Percentiles rank a stretch among this genome's conserved stretches.
These are phyloP conservation scores for Formicarius rufipectus DNA, from an alignment of 2,113 vertebrate species.

Conservation along the genomic window DNA sequence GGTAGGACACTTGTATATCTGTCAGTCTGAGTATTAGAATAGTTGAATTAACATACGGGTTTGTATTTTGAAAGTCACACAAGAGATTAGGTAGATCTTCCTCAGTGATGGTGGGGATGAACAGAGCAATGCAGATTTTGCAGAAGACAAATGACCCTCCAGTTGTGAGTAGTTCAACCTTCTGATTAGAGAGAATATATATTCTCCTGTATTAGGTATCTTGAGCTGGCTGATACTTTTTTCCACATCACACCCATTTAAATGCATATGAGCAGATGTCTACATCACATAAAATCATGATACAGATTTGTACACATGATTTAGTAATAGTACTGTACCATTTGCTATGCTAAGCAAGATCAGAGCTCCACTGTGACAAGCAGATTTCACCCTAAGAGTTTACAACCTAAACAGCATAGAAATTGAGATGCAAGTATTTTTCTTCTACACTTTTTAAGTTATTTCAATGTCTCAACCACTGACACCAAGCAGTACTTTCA, in stretches of 20 bases:
- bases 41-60: not conserved
- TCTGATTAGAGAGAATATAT: not conserved
- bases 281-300: not conserved
- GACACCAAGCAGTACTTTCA: not conserved
- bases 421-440: not conserved
- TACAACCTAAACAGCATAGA: not conserved
- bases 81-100: not conserved
- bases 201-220: not conserved
- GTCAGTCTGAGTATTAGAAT: not conserved
- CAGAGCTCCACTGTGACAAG: not conserved
- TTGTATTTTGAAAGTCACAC: not conserved
- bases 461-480: not conserved
- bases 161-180: not conserved
- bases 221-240: not conserved
- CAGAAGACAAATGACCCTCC: not conserved
- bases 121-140: not conserved
- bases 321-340: not conserved
- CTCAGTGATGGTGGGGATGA: not conserved
- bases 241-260: not conserved
- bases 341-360: not conserved
- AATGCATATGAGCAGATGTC: not conserved
- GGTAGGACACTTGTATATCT: not conserved
- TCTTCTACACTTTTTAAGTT: not conserved
- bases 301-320: not conserved
- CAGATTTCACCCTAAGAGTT: not conserved